phyloP scores from a whole-genome alignment of 2,113 vertebrate species.

The Mesoclemmys tuberculata region DNA sequence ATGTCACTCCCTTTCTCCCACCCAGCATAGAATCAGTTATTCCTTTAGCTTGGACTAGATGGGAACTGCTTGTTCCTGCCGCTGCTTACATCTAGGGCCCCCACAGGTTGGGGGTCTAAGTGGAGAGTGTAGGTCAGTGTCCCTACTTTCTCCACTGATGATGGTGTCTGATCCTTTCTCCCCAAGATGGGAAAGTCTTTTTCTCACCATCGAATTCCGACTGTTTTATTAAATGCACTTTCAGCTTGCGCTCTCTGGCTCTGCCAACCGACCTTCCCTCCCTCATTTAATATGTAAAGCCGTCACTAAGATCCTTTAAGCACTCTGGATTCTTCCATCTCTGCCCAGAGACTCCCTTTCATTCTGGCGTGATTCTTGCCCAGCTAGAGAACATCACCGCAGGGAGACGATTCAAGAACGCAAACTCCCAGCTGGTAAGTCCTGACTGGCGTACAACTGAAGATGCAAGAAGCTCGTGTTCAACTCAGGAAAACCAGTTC shows the following conservation, averaged over 20 bases:
- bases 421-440: background rate
- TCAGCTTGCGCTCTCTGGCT: background rate
- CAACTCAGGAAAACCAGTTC: background rate
- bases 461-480: background rate
- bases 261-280: background rate
- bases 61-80: background rate
- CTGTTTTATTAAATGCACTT: background rate
- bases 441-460: background rate
- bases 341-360: background rate
- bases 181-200: background rate
- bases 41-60: background rate
- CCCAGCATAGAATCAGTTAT: background rate
- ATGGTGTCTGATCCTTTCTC: background rate
- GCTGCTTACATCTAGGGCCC: too few relatives aligned
- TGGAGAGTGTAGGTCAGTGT: background rate
- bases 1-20: background rate
- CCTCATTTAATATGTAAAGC: background rate
- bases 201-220: background rate
- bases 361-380: background rate
- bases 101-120: background rate
- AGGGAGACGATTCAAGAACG: background rate
- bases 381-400: background rate
- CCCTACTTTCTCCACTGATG: background rate
- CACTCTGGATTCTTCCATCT: background rate
- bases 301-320: background rate